Conservation (phyloP, 1,140 invertebrate species). For the Drosophila pandora region DNA sequence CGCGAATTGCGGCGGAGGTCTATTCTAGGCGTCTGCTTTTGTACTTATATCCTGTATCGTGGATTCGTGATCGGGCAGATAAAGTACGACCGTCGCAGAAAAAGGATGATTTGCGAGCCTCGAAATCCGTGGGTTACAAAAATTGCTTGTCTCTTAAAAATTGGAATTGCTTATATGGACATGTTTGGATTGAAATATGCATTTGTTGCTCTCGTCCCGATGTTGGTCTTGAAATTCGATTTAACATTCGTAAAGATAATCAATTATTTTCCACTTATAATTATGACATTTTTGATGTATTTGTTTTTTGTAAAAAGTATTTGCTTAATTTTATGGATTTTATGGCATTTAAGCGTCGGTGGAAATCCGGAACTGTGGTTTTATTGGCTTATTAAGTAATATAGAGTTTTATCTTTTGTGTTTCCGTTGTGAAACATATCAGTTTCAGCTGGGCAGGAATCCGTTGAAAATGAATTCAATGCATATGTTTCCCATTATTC, state of each 20-base stretch:
- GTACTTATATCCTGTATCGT: not conserved
- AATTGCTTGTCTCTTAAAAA: not conserved
- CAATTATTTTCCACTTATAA: too few species aligned
- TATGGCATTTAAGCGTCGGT: too few species aligned
- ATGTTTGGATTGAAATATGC: not conserved
- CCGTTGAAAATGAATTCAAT: conserved; percentile 15
- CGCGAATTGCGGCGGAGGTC: not conserved
- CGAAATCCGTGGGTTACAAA: not conserved
- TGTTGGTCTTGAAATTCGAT: not conserved
- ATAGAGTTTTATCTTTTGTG: not conserved
- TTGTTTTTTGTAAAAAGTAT: not conserved
- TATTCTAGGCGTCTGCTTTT: not conserved
- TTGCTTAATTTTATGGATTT: not conserved
- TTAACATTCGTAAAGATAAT: too few species aligned
- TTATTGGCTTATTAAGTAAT: not conserved
- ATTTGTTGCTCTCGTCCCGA: not conserved
- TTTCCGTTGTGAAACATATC: conserved; percentile 26
- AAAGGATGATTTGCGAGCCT: not conserved
- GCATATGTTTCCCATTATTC: conserved; percentile 5
- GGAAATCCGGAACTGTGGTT: not conserved
- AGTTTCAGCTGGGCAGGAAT: conserved; percentile 25
- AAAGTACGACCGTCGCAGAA: not conserved
- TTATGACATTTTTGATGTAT: not conserved
- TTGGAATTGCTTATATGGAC: not conserved
- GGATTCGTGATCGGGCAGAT: not conserved